Evolutionary conservation across 2,888 invertebrate species (phyloP).

Genomic region (Norana najaformis): DNA sequence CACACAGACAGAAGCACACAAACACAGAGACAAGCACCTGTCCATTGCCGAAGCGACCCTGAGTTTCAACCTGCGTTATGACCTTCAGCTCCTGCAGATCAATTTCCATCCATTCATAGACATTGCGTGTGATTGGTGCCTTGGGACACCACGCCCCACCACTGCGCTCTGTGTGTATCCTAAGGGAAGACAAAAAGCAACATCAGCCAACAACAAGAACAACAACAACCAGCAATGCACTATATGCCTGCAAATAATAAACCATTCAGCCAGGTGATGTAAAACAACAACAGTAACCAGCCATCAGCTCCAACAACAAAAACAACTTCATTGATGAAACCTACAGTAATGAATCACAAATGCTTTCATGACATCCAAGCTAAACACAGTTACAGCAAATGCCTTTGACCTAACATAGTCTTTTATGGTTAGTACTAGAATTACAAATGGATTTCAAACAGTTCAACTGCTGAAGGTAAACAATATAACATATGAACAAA

Average conservation of each 20-base stretch:
- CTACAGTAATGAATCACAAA: not conserved
- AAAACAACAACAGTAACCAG: not conserved
- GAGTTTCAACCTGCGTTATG: conserved; percentile 82
- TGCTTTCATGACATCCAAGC: not conserved
- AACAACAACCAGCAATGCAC: not conserved
- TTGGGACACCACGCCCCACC: conserved; percentile 94
- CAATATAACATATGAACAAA: not conserved
- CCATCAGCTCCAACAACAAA: not conserved
- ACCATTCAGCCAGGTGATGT: not conserved
- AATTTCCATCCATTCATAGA: conserved; percentile 71
- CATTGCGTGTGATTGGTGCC: conserved; percentile 71
- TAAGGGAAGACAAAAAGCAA: conserved; percentile 29
- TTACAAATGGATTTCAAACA: not conserved
- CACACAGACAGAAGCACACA: not conserved
- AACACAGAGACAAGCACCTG: conserved; percentile 51
- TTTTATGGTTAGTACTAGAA: not conserved
- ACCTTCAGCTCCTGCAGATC: conserved; percentile 79
- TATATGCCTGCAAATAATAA: not conserved
- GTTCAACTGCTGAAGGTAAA: not conserved
- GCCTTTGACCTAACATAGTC: not conserved
- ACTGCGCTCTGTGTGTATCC: conserved; percentile 75
- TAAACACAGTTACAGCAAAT: not conserved
- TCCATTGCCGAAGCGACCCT: conserved; percentile 89
- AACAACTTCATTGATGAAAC: not conserved
- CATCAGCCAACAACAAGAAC: not conserved